Evolutionary conservation across 2,888 invertebrate species (phyloP).

Genomic region (Bombylius major): DNA sequence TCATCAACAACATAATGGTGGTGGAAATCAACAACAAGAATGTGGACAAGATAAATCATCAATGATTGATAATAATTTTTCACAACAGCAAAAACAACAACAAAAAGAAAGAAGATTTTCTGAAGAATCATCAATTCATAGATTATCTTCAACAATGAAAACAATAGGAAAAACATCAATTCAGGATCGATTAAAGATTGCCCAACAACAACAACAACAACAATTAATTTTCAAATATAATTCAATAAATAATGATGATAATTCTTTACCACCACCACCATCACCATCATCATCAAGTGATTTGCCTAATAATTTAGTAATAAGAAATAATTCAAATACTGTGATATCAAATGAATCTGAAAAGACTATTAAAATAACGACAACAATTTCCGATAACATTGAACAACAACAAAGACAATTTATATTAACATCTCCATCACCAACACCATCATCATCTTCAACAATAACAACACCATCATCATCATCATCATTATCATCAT

Average conservation of each 20-base stretch:
- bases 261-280: background rate
- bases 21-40: conserved; percentile 5
- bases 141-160: background rate
- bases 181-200: conserved; percentile 20
- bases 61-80: background rate
- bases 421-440: background rate
- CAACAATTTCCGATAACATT: conserved; percentile 1
- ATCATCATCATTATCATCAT: conserved; percentile 3
- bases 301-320: background rate
- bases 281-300: background rate
- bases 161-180: conserved; percentile 13
- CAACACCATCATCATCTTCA: conserved; percentile 2
- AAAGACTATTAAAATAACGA: conserved; percentile 9
- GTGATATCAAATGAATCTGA: conserved; percentile 15
- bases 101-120: background rate
- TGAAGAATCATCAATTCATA: background rate
- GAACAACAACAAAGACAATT: conserved; percentile 10
- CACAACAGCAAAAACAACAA: background rate
- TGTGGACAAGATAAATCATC: background rate
- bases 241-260: background rate
- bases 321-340: conserved; percentile 1
- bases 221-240: background rate
- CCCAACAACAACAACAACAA: conserved; percentile 2
- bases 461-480: background rate
- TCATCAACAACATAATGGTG: conserved; percentile 7